Percentiles rank a stretch among this genome's conserved stretches.
These are phyloP conservation scores for Channa argus DNA, from an alignment of 2,113 vertebrate species.

Conservation along the genomic window DNA sequence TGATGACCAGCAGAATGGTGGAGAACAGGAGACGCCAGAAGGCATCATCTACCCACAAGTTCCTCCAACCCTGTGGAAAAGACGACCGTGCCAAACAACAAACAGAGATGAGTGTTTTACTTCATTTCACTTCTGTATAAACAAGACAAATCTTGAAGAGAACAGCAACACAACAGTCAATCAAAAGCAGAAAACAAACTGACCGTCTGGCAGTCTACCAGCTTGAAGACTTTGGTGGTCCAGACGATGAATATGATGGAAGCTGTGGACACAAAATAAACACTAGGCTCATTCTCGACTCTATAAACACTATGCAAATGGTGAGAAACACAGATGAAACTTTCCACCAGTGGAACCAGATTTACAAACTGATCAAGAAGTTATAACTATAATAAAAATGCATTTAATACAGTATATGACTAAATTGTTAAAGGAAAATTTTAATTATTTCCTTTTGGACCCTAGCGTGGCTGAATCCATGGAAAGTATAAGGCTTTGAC, in stretches of 20 bases:
- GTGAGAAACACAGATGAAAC: not conserved
- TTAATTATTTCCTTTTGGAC: not conserved
- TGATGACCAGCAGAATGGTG: slow-evolving; percentile 96
- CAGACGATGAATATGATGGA: slow-evolving; percentile 97
- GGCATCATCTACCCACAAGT: slow-evolving; percentile 97
- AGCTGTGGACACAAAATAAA: slow-evolving; percentile 83
- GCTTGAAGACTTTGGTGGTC: slow-evolving; percentile 96
- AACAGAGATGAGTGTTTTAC: not conserved
- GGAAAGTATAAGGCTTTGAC: slow-evolving; percentile 34
- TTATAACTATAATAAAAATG: not conserved
- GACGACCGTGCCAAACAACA: not conserved
- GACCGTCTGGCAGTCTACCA: slow-evolving; percentile 95
- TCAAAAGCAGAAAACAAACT: slow-evolving; percentile 66
- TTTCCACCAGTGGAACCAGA: not conserved
- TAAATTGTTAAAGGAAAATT: not conserved
- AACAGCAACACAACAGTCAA: not conserved
- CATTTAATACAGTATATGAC: not conserved
- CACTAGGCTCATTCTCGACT: not conserved
- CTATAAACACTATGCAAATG: slow-evolving; percentile 28
- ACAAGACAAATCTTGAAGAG: not conserved
- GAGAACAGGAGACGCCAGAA: slow-evolving; percentile 97
- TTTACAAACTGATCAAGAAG: not conserved
- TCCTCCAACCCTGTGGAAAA: slow-evolving; percentile 90
- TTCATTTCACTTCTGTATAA: not conserved
- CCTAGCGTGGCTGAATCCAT: not conserved